Percentiles rank a stretch among this genome's conserved stretches.
Evolutionary conservation across 2,888 invertebrate genomes (phyloP).

Genomic region (Temnothorax ravouxi): DNA sequence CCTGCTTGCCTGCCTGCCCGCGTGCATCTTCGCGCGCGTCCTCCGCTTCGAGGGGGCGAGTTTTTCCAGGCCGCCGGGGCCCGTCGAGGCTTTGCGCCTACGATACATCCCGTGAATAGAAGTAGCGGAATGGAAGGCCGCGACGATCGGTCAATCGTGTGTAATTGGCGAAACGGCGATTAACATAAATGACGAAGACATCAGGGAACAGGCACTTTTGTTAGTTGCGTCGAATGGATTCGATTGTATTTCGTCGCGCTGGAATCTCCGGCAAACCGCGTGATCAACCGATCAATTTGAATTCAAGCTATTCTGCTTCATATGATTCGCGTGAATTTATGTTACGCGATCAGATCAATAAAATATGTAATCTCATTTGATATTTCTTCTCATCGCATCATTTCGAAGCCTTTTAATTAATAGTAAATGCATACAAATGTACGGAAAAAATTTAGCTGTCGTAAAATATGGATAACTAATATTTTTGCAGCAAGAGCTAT

Average conservation of each 20-base stretch:
- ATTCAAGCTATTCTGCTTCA: background rate
- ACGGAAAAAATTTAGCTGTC: no score
- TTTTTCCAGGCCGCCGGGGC: constrained; percentile 31
- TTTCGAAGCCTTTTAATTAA: constrained; percentile 31
- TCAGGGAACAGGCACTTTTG: constrained; percentile 71
- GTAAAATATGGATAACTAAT: no score
- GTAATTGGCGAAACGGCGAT: constrained; percentile 66
- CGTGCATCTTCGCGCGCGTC: constrained; percentile 51
- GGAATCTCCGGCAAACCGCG: background rate
- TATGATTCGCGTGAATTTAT: background rate
- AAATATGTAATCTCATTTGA: constrained; percentile 37
- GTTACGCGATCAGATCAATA: constrained; percentile 49
- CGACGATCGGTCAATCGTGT: constrained; percentile 39
- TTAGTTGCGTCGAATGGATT: constrained; percentile 57
- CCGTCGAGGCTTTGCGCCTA: constrained; percentile 16
- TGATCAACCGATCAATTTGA: constrained; percentile 2
- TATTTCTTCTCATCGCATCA: constrained; percentile 27
- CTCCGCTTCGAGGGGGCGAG: constrained; percentile 51
- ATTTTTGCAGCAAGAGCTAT: no score
- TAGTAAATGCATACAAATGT: background rate
- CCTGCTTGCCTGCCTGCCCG: constrained; percentile 4
- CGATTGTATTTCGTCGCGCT: no score
- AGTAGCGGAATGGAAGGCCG: constrained; percentile 64
- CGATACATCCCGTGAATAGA: constrained; percentile 39
- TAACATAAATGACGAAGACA: constrained; percentile 62